Evolutionary conservation across 2,113 vertebrate species (phyloP).

Genomic region (Lutjanus erythropterus): DNA sequence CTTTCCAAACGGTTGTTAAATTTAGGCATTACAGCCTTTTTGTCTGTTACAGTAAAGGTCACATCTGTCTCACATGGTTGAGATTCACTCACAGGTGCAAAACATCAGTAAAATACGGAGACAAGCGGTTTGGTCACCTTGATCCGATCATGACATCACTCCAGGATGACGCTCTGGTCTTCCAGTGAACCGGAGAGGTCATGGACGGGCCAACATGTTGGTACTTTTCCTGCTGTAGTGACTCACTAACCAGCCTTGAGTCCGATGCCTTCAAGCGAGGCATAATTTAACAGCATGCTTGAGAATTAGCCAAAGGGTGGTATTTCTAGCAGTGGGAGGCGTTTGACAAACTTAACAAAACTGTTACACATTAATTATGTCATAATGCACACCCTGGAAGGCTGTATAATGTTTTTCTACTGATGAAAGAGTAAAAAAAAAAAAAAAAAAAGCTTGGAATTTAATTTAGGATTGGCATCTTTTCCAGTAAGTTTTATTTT

Average conservation of each 20-base stretch:
- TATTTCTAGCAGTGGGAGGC: not conserved
- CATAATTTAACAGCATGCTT: slow-evolving; percentile 19
- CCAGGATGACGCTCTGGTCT: not conserved
- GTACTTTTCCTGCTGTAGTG: slow-evolving; percentile 9
- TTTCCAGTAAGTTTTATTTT: slow-evolving; percentile 17
- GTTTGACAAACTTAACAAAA: slow-evolving; percentile 24
- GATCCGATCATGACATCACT: not conserved
- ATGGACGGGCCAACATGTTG: slow-evolving; percentile 25
- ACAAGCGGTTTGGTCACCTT: slow-evolving; percentile 18
- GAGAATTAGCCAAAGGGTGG: not conserved
- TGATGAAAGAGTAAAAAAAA: not conserved
- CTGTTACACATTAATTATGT: slow-evolving; percentile 20
- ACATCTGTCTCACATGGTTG: not conserved
- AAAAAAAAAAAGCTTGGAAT: not conserved
- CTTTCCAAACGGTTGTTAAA: no score
- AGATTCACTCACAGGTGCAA: not conserved
- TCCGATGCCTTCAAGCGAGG: slow-evolving; percentile 10
- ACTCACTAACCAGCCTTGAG: slow-evolving; percentile 35
- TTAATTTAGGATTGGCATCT: slow-evolving; percentile 8
- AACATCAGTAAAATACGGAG: slow-evolving; percentile 3
- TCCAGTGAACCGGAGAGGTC: slow-evolving; percentile 38
- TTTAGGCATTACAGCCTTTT: not conserved
- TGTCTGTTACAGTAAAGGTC: not conserved
- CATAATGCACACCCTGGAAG: not conserved
- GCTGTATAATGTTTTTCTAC: not conserved